A percentile compares a stretch with the other conserved stretches of the same genome.
Conservation (phyloP, 2,113 vertebrate species). For the Heterocephalus glaber region DNA sequence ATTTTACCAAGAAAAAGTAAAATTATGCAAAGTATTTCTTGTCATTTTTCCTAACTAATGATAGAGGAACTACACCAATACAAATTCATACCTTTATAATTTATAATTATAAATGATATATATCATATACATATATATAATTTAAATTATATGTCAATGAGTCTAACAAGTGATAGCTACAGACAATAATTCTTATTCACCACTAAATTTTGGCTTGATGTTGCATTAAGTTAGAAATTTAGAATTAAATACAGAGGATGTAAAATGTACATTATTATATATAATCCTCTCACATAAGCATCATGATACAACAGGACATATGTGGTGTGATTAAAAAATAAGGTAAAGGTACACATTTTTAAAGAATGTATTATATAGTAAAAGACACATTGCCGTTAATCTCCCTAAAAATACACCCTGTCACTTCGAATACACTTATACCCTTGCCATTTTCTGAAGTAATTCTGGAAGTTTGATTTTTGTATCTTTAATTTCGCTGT, state of each 20-base stretch:
- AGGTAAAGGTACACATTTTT: neutral
- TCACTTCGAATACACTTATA: neutral
- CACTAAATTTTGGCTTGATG: neutral
- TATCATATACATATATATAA: no score
- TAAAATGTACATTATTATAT: neutral
- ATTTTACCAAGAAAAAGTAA: conserved; percentile 2
- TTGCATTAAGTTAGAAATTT: neutral
- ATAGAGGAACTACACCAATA: neutral
- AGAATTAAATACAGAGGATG: neutral
- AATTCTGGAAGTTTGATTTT: neutral
- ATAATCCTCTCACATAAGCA: neutral
- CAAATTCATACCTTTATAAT: neutral
- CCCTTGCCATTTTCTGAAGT: neutral
- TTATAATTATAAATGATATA: no score
- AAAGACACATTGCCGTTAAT: neutral
- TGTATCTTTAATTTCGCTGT: neutral
- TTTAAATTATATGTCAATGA: neutral
- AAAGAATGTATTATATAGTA: neutral
- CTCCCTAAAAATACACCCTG: neutral
- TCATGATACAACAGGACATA: neutral
- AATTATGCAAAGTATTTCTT: neutral
- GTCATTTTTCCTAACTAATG: neutral
- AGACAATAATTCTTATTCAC: neutral
- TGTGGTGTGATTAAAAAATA: neutral
- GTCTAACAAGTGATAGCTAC: neutral